A percentile compares a stretch with the other conserved stretches of the same genome.
Evolutionary conservation across 2,113 vertebrate genomes (phyloP).

Genomic region (Melanostigma gelatinosum): DNA sequence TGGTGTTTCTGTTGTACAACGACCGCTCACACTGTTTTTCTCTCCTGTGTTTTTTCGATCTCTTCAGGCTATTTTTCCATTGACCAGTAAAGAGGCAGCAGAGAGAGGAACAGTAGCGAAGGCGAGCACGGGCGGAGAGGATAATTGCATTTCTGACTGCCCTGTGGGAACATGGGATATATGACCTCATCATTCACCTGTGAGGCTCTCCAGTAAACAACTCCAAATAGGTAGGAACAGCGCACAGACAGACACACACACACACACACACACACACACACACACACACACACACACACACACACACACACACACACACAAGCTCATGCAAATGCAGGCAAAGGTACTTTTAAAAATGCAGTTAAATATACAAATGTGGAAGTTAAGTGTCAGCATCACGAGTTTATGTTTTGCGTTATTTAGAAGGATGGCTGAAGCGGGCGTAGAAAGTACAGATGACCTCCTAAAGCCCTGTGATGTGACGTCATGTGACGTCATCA

Average conservation of each 20-base stretch:
- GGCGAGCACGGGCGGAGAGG: conserved; percentile 51
- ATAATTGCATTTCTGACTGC: conserved; percentile 73
- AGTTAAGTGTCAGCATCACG: neutral
- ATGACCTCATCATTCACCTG: conserved; percentile 78
- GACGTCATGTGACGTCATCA: conserved; percentile 39
- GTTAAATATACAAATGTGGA: conserved; percentile 20
- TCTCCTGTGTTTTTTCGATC: conserved; percentile 48
- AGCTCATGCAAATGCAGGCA: conserved; percentile 16
- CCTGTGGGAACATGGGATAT: conserved; percentile 80
- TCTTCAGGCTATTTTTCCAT: conserved; percentile 56
- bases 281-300: neutral
- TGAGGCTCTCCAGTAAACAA: conserved; percentile 71
- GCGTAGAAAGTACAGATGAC: conserved; percentile 48
- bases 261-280: neutral
- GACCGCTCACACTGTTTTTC: conserved; percentile 35
- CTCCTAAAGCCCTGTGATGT: conserved; percentile 42
- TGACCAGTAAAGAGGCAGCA: conserved; percentile 48
- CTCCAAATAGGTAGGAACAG: conserved; percentile 61
- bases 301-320: conserved; percentile 4
- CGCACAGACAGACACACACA: neutral
- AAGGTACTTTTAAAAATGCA: conserved; percentile 3
- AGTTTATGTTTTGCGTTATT: conserved; percentile 13
- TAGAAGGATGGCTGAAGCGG: conserved; percentile 76
- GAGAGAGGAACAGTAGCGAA: conserved; percentile 49
- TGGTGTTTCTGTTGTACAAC: conserved; percentile 36